phyloP scores from a whole-genome alignment of 2,113 vertebrate species.

The Menura novaehollandiae region DNA sequence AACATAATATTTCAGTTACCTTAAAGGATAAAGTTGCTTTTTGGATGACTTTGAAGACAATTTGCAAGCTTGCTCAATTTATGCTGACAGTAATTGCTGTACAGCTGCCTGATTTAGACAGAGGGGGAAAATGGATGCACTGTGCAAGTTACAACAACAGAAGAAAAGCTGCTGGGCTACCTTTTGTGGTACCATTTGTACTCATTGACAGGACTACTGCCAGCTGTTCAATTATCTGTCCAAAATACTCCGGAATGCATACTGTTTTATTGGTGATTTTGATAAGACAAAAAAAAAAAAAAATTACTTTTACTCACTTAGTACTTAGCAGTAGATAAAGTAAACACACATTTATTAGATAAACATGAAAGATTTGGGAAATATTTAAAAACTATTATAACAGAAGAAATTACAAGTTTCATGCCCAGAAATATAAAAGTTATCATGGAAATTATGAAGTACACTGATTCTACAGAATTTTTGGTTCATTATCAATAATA shows the following conservation, averaged over 20 bases:
- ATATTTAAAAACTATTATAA: not conserved
- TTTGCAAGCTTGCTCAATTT: conserved; percentile 40
- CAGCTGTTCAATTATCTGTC: not conserved
- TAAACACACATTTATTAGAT: not conserved
- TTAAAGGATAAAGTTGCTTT: conserved; percentile 48
- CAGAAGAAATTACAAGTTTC: not conserved
- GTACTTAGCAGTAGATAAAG: not conserved
- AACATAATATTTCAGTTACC: conserved; percentile 33
- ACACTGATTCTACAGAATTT: not conserved
- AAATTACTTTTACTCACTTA: not conserved
- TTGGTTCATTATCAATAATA: not conserved
- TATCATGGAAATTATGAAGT: not conserved
- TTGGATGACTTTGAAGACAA: conserved; percentile 37
- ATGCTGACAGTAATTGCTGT: conserved; percentile 1
- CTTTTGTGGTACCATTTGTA: not conserved
- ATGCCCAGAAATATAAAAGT: not conserved
- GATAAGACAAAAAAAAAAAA: not conserved
- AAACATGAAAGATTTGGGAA: not conserved
- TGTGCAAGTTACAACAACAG: not conserved
- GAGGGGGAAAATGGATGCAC: not conserved
- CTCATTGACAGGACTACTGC: not conserved
- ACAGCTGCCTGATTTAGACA: conserved; percentile 29
- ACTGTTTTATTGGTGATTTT: not conserved
- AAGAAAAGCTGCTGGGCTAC: not conserved
- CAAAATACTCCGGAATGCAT: not conserved